Percentiles rank a stretch among this genome's conserved stretches.
These are phyloP conservation scores for Gymnoscelis rufifasciata DNA, from an alignment of 2,888 invertebrate species.

Conservation along the genomic window DNA sequence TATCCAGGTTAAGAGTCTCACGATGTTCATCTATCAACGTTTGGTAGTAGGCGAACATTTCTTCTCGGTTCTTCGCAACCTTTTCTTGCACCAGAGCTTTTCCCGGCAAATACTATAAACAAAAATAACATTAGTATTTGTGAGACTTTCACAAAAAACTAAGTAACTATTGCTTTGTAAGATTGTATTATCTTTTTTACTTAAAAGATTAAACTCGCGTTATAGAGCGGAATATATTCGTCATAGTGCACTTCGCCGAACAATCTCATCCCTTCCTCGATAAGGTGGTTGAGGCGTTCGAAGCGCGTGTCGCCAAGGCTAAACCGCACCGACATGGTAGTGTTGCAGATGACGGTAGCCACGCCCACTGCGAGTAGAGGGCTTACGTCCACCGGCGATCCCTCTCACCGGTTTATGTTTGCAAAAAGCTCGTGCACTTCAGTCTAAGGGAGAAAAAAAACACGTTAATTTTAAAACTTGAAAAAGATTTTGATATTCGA, in stretches of 20 bases:
- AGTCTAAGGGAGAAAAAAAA: constrained; percentile 62
- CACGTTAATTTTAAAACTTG: constrained; percentile 2
- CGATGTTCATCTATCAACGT: constrained; percentile 90
- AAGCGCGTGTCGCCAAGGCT: constrained; percentile 87
- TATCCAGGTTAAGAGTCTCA: constrained; percentile 84
- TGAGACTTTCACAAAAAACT: no score
- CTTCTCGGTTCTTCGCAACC: constrained; percentile 84
- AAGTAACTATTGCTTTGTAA: not conserved
- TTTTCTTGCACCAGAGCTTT: constrained; percentile 81
- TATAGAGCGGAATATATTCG: constrained; percentile 89
- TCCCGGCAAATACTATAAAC: constrained; percentile 78
- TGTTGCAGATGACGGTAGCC: constrained; percentile 93
- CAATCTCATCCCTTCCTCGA: constrained; percentile 93
- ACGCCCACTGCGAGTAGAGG: constrained; percentile 88
- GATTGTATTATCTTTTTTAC: not conserved
- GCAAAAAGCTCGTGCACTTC: constrained; percentile 88
- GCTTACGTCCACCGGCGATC: constrained; percentile 85
- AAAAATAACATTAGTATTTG: constrained; percentile 17
- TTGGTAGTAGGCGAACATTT: constrained; percentile 92
- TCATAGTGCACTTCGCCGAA: constrained; percentile 90
- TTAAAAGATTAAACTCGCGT: constrained; percentile 55
- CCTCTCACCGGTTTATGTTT: constrained; percentile 81
- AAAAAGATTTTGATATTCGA: not conserved
- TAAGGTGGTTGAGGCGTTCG: constrained; percentile 87
- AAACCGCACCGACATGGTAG: constrained; percentile 93